Evolutionary conservation across 2,113 vertebrate species (phyloP), one percentile per base, ranked within the genome.

Genomic region (Lepus europaeus): DNA sequence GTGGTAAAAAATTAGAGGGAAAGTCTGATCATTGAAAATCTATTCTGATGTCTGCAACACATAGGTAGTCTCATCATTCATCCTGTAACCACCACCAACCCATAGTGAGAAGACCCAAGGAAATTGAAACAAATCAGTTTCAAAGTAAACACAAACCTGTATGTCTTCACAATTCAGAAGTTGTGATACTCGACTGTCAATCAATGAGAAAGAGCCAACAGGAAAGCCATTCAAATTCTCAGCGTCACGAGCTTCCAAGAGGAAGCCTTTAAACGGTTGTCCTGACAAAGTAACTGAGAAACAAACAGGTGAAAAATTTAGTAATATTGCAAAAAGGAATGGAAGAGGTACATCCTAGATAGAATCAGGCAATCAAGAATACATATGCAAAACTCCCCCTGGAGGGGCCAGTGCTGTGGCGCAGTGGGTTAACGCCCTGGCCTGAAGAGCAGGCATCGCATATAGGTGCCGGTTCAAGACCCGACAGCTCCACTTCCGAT

Each of bases 211-310:
- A 69, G 98, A 98, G 9, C 99, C 99, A 69, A 99, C 12, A 9
- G 98, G 96, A 76, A 96, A 83, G 9, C 96, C 93, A 13, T 77
- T 91, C 80, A 97, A 79, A 45, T 97, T 87, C 2, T 96, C 97
- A 33, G 98, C 98, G 86, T 99, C 84, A 11, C 98, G 97, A 19
- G 98, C 99, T 98, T 99, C 98, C 10, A 99, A 77, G 29, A 99
- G 98, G 92, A 99, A 99, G 16, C 99, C 99, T 95, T 93, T 97
- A 97, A 99, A 99, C 19, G 90, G 78, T 6, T 95, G 97, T n/a
- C 97, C 98, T 85, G 98, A 98, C 87, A 99, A 85, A 31, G 93
- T 97, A 72, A 99, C 99, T 99, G 96, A 69, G 86, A 94, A 56
- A 95, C 90, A 94, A 83, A 68, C 19, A 33, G 5, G 23, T 64